Conservation (phyloP, 2,797 vertebrate genomes). For the Danio albolineatus region DNA sequence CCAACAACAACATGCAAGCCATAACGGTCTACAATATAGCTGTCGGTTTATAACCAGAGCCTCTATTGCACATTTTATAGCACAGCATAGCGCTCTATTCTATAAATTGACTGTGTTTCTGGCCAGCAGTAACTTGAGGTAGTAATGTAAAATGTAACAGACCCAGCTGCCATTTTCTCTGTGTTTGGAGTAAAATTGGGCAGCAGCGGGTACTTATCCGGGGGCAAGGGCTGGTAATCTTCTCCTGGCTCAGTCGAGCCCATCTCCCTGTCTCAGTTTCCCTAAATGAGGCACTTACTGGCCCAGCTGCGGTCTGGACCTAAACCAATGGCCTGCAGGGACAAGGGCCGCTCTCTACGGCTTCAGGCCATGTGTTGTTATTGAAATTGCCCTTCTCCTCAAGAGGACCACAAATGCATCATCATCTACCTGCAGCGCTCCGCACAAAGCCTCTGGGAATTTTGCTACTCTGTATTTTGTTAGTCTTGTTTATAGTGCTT, state of each 20-base stretch:
- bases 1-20: not conserved
- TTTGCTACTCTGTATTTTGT: constrained; percentile 5
- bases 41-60: constrained; percentile 31
- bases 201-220: constrained; percentile 49
- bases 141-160: constrained; percentile 43
- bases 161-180: constrained; percentile 49
- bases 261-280: constrained; percentile 51
- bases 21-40: not conserved
- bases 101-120: constrained; percentile 24
- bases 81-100: constrained; percentile 2
- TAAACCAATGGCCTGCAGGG: constrained; percentile 51
- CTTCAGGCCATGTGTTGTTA: constrained; percentile 43
- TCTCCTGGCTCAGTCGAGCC: constrained; percentile 53
- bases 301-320: constrained; percentile 55
- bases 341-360: constrained; percentile 35
- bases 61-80: constrained; percentile 37
- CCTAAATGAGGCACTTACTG: constrained; percentile 58
- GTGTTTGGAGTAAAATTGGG: constrained; percentile 45
- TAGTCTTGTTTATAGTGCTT: constrained; percentile 25
- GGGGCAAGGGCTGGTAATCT: constrained; percentile 52
- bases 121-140: constrained; percentile 31
- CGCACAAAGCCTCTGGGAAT: constrained; percentile 19
- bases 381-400: constrained; percentile 50
- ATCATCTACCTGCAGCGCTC: constrained; percentile 36
- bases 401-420: constrained; percentile 31